Conservation (phyloP, 1,140 invertebrate species). For the Nymphalis io region DNA sequence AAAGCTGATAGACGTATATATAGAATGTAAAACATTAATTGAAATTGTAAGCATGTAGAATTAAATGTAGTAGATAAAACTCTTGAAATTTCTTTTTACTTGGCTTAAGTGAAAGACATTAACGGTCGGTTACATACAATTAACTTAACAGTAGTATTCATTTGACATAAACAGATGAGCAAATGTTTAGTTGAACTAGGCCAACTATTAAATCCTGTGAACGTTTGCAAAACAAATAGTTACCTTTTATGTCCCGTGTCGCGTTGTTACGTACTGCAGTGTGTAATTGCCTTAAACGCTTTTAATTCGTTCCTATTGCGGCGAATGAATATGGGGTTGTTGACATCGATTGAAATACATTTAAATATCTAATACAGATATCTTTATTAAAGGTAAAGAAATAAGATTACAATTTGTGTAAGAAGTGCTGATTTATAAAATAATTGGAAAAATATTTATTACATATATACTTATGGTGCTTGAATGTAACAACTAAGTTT, state of each 20-base stretch:
- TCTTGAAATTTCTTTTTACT: too few species aligned
- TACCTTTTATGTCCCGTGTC: slow-evolving; percentile 33
- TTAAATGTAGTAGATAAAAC: too few species aligned
- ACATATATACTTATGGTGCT: too few species aligned
- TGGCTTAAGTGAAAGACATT: background rate
- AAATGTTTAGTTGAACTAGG: slow-evolving; percentile 28
- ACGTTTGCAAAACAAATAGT: slow-evolving; percentile 30
- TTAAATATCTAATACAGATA: background rate
- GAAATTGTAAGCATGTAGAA: too few species aligned
- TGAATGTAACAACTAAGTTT: too few species aligned
- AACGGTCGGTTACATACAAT: background rate
- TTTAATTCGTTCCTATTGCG: slow-evolving; percentile 30
- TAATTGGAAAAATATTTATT: too few species aligned
- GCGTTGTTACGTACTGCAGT: slow-evolving; percentile 27
- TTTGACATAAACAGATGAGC: slow-evolving; percentile 19
- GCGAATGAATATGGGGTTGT: slow-evolving; percentile 17
- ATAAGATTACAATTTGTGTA: too few species aligned
- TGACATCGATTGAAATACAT: slow-evolving; percentile 12
- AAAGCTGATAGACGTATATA: too few species aligned
- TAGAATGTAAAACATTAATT: too few species aligned
- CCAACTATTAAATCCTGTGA: slow-evolving; percentile 20
- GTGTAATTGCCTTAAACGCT: slow-evolving; percentile 35
- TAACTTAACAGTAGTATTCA: background rate
- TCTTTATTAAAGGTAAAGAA: background rate
- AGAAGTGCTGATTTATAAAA: too few species aligned